These are phyloP conservation scores for Macaria notata DNA, from an alignment of 2,888 invertebrate species.

Conservation along the genomic window DNA sequence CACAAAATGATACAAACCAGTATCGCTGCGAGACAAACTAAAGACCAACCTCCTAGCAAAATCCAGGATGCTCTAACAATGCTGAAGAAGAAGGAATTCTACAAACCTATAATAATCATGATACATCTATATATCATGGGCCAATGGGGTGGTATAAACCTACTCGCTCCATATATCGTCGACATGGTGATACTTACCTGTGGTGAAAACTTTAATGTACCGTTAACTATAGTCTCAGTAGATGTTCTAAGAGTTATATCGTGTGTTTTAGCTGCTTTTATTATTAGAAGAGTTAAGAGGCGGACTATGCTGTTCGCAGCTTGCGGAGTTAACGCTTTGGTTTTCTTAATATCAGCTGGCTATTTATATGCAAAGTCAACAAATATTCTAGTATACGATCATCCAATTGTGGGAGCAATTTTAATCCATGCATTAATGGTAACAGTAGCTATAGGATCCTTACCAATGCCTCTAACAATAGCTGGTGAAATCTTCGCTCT, in stretches of 20 bases:
- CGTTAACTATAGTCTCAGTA: conserved; percentile 84
- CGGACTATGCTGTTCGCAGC: conserved; percentile 56
- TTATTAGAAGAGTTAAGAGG: conserved; percentile 79
- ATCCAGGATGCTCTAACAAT: conserved; percentile 32
- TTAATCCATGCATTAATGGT: conserved; percentile 71
- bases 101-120: conserved; percentile 81
- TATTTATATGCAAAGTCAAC: conserved; percentile 51
- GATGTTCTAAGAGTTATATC: conserved; percentile 83
- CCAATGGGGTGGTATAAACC: conserved; percentile 85
- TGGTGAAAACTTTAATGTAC: conserved; percentile 81
- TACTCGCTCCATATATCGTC: conserved; percentile 84
- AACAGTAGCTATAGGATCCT: conserved; percentile 80
- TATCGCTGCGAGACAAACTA: conserved; percentile 36
- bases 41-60: conserved; percentile 55
- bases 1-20: conserved; percentile 58
- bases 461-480: conserved; percentile 86
- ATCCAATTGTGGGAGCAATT: conserved; percentile 50
- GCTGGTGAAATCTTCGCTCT: conserved; percentile 86
- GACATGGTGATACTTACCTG: conserved; percentile 75
- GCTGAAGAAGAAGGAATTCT: conserved; percentile 68
- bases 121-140: conserved; percentile 81
- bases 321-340: conserved; percentile 49
- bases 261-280: conserved; percentile 80
- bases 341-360: conserved; percentile 49
- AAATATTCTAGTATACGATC: conserved; percentile 43